Percentiles rank a stretch among this genome's conserved stretches.
phyloP scores from a whole-genome alignment of 1,140 invertebrate species.

The Pemphigus obesinymphae region DNA sequence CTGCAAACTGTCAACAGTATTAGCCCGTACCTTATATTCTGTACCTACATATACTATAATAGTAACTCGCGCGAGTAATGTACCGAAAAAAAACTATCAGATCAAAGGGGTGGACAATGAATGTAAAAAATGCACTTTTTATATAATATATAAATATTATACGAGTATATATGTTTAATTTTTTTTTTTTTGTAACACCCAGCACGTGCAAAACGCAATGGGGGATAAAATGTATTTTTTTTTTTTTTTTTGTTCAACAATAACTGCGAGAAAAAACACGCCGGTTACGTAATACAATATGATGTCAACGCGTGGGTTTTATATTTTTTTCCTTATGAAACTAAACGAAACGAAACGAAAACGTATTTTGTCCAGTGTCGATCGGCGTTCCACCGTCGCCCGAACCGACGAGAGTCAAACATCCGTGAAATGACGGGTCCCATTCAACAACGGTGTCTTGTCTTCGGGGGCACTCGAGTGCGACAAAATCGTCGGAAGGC shows the following conservation, averaged over 20 bases:
- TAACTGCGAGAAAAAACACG: background rate
- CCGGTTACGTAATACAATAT: background rate
- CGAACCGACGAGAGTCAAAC: too few relatives aligned
- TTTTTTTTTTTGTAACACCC: background rate
- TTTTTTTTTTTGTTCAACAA: background rate
- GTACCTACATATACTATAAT: background rate
- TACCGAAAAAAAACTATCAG: background rate
- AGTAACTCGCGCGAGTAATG: background rate
- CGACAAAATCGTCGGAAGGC: background rate
- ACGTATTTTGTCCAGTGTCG: background rate
- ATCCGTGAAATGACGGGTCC: constrained; percentile 26
- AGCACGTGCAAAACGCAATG: constrained; percentile 22
- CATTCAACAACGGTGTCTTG: background rate
- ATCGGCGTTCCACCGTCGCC: background rate
- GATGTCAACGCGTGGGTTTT: background rate
- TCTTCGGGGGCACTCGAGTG: background rate
- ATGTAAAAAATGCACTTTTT: constrained; percentile 3
- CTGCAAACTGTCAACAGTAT: background rate
- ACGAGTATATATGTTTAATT: too few relatives aligned
- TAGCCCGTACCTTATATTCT: too few relatives aligned
- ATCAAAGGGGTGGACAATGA: background rate
- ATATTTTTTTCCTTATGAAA: background rate
- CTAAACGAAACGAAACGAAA: too few relatives aligned
- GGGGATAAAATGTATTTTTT: background rate
- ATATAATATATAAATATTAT: background rate